Percentiles rank a stretch among this genome's conserved stretches.
These are phyloP conservation scores for Leptodactylus fallax DNA, from an alignment of 2,797 vertebrate species.

Conservation along the genomic window DNA sequence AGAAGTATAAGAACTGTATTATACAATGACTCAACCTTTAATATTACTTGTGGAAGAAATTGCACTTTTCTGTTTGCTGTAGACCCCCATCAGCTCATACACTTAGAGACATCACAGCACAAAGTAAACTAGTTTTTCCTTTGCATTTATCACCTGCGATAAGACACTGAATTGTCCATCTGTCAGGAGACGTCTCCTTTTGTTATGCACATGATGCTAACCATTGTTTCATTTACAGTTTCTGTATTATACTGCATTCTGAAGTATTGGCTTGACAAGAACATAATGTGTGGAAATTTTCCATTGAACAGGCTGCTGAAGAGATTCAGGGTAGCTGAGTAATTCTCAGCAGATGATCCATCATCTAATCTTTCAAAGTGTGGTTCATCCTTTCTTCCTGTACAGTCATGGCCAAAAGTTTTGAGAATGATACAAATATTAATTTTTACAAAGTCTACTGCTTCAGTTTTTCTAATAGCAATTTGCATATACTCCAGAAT, in stretches of 20 bases:
- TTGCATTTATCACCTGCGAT: slow-evolving; percentile 40
- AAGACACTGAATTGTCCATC: background rate
- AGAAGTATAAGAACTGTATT: no score
- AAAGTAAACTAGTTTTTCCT: background rate
- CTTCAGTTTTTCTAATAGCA: no score
- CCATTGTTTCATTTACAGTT: no score
- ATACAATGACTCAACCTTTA: no score
- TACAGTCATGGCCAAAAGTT: no score
- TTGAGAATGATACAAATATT: no score
- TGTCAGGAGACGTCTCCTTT: background rate
- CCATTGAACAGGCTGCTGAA: slow-evolving; percentile 11
- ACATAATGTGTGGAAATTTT: slow-evolving; percentile 22
- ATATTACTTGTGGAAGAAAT: no score
- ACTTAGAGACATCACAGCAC: background rate
- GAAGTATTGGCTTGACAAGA: no score
- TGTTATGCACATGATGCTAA: no score
- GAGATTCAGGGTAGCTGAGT: background rate
- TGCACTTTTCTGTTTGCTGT: background rate
- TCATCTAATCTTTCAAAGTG: background rate
- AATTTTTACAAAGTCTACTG: no score
- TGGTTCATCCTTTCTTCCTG: background rate
- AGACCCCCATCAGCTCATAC: background rate
- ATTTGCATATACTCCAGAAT: no score
- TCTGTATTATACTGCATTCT: no score
- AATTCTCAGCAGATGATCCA: slow-evolving; percentile 24